Evolutionary conservation across 2,113 vertebrate genomes (phyloP).

Genomic region (Anolis carolinensis): DNA sequence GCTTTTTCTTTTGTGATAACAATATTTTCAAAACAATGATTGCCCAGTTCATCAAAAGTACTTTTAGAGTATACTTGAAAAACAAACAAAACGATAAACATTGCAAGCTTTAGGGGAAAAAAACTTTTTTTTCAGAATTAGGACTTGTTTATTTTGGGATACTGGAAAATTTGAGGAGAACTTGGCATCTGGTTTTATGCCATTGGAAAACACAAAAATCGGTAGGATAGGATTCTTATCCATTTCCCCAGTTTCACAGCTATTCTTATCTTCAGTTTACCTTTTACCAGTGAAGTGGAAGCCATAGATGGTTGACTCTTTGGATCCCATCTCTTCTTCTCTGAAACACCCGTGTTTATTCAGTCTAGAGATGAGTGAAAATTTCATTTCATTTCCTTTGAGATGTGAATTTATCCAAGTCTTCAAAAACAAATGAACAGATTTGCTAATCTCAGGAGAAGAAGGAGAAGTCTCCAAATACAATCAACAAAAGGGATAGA

Average conservation of each 20-base stretch:
- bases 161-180: slow-evolving; percentile 27
- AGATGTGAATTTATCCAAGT: no score
- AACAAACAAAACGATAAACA: neutral
- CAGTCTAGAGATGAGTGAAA: no score
- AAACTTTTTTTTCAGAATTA: neutral
- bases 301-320: neutral
- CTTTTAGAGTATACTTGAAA: neutral
- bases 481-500: no score
- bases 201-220: neutral
- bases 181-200: slow-evolving; percentile 20
- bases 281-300: neutral
- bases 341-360: neutral
- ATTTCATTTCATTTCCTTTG: no score
- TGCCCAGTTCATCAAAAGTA: neutral
- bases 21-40: neutral
- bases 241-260: neutral
- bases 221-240: neutral
- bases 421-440: no score
- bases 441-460: no score
- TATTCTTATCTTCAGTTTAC: neutral
- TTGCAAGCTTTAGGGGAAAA: neutral
- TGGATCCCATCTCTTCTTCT: neutral
- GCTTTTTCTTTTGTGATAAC: neutral
- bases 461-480: no score
- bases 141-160: neutral